phyloP scores from a whole-genome alignment of 2,797 vertebrate genomes.

The Cyprinella venusta region DNA sequence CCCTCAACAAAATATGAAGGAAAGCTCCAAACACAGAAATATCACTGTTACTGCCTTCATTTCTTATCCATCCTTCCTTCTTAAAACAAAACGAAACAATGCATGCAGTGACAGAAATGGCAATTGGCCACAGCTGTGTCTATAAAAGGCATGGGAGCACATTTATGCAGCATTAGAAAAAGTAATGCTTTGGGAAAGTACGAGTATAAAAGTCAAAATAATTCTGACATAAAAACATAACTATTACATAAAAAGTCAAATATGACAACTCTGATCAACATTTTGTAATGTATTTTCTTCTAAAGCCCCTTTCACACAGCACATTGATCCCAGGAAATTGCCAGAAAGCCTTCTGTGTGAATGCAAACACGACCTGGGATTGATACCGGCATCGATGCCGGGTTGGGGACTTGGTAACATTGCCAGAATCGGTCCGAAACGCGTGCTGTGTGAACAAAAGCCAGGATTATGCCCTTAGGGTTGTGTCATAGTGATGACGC shows the following conservation, averaged over 20 bases:
- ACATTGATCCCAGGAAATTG: too few relatives aligned
- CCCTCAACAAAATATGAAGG: conserved; percentile 6
- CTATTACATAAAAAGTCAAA: background rate
- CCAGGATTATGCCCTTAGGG: too few relatives aligned
- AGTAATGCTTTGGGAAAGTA: background rate
- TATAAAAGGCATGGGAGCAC: background rate
- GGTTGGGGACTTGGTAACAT: too few relatives aligned
- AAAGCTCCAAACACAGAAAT: conserved; percentile 4
- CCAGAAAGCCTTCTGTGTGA: too few relatives aligned
- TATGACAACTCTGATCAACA: too few relatives aligned
- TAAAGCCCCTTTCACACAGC: too few relatives aligned
- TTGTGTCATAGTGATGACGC: too few relatives aligned
- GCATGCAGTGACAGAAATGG: background rate
- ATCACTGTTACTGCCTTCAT: background rate
- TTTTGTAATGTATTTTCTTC: too few relatives aligned
- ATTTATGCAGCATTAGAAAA: background rate
- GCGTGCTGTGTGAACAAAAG: too few relatives aligned
- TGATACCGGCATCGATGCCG: too few relatives aligned
- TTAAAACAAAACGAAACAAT: background rate
- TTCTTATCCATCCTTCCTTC: background rate
- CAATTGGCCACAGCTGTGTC: background rate
- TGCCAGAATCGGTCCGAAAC: too few relatives aligned
- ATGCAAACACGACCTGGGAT: too few relatives aligned
- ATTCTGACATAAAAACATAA: background rate
- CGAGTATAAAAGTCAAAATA: background rate